Evolutionary conservation across 2,113 vertebrate genomes (phyloP).

Genomic region (Acanthochromis polyacanthus): DNA sequence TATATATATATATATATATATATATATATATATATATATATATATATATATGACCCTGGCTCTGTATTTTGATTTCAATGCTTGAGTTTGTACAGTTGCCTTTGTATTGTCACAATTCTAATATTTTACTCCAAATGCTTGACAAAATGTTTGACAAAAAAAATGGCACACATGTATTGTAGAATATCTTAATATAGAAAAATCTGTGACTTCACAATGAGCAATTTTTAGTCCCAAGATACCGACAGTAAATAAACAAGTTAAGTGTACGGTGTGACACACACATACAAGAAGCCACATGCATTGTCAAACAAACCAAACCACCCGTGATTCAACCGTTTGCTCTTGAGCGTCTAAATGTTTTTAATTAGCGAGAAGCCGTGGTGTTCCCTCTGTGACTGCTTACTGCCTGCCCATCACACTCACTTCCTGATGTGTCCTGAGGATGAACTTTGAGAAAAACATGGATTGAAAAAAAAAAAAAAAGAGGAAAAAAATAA

Average conservation of each 20-base stretch:
- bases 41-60: neutral
- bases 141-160: neutral
- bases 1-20: neutral
- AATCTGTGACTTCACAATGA: slow-evolving; percentile 8
- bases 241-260: slow-evolving; percentile 42
- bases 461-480: slow-evolving; percentile 51
- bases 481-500: neutral
- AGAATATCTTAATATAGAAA: neutral
- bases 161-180: slow-evolving; percentile 6
- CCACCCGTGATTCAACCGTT: slow-evolving; percentile 73
- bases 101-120: neutral
- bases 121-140: neutral
- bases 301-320: slow-evolving; percentile 64
- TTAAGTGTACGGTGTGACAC: slow-evolving; percentile 63
- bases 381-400: slow-evolving; percentile 74
- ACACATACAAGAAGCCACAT: slow-evolving; percentile 52
- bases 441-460: slow-evolving; percentile 78
- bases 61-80: neutral
- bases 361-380: slow-evolving; percentile 83
- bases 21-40: too few species aligned
- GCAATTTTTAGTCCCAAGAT: slow-evolving; percentile 17
- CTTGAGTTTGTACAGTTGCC: neutral
- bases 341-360: slow-evolving; percentile 80
- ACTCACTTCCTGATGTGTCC: slow-evolving; percentile 79
- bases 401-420: slow-evolving; percentile 75